A percentile compares a stretch with the other conserved stretches of the same genome.
These are phyloP conservation scores for Scaptomyza tumidula DNA, from an alignment of 2,888 invertebrate species.

Conservation along the genomic window DNA sequence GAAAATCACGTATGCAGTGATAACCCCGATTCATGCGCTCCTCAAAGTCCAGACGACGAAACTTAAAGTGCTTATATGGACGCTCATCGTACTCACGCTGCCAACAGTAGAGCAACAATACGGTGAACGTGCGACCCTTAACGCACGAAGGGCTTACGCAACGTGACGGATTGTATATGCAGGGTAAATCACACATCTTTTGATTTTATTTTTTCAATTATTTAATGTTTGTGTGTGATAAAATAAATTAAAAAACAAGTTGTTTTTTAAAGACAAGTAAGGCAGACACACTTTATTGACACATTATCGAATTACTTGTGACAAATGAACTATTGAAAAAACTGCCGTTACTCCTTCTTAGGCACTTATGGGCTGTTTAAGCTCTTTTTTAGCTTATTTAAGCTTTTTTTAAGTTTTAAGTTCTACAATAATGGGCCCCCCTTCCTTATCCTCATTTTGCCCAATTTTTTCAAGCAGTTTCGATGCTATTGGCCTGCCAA, in stretches of 20 bases:
- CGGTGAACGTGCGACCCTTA: constrained; percentile 41
- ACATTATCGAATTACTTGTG: not conserved
- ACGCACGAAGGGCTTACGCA: not conserved
- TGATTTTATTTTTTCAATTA: not conserved
- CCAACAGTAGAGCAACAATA: constrained; percentile 81
- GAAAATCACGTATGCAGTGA: constrained; percentile 69
- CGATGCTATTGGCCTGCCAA: no score
- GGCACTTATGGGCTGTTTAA: no score
- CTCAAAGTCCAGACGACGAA: constrained; percentile 75
- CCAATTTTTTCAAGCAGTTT: no score
- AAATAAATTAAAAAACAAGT: not conserved
- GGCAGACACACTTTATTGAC: not conserved
- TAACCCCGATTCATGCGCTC: constrained; percentile 71
- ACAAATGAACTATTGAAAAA: no score
- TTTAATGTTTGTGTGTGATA: not conserved
- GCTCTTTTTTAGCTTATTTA: no score
- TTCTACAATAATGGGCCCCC: no score
- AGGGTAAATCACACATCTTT: constrained; percentile 65
- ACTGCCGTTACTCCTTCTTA: no score
- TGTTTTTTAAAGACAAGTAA: constrained; percentile 1
- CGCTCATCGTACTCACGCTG: constrained; percentile 81
- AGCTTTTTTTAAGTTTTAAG: no score
- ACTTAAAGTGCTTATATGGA: constrained; percentile 77
- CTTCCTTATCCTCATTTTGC: no score
- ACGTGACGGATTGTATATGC: constrained; percentile 25